phyloP scores from a whole-genome alignment of 1,140 invertebrate genomes.

The Penaeus vannamei region DNA sequence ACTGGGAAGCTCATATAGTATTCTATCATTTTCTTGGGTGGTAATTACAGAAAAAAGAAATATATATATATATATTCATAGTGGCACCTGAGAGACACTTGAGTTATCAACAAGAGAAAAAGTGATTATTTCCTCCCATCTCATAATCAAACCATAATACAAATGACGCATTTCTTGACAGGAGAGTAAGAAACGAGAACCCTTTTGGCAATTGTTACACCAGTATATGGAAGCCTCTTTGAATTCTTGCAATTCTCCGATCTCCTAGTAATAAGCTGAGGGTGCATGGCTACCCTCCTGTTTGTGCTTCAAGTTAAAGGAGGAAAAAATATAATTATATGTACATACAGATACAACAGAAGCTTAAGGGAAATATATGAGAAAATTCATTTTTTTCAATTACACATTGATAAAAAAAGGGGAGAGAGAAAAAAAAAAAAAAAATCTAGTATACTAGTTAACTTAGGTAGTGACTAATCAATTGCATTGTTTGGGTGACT shows the following conservation, averaged over 20 bases:
- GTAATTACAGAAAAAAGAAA: not conserved
- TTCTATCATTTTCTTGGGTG: not conserved
- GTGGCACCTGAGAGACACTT: constrained; percentile 42
- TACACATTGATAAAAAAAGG: too few relatives aligned
- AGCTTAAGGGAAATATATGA: too few relatives aligned
- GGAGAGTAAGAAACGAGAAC: not conserved
- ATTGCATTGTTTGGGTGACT: constrained; percentile 37
- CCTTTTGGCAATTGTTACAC: constrained; percentile 10
- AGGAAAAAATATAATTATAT: too few relatives aligned
- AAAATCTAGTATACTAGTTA: not conserved
- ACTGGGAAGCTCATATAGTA: constrained; percentile 36
- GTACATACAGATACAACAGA: too few relatives aligned
- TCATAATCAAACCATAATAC: constrained; percentile 6
- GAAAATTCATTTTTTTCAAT: too few relatives aligned
- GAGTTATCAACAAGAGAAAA: not conserved
- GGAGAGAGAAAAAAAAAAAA: too few relatives aligned
- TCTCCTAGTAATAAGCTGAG: not conserved
- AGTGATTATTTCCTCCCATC: not conserved
- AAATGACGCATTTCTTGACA: constrained; percentile 6
- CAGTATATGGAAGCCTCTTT: constrained; percentile 28
- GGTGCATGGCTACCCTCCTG: not conserved
- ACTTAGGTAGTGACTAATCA: constrained; percentile 25
- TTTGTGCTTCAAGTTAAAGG: too few relatives aligned
- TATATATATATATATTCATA: not conserved
- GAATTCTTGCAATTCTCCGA: not conserved